A percentile compares a stretch with the other conserved stretches of the same genome.
Evolutionary conservation across 2,113 vertebrate species (phyloP).

Genomic region (Camelus dromedarius): DNA sequence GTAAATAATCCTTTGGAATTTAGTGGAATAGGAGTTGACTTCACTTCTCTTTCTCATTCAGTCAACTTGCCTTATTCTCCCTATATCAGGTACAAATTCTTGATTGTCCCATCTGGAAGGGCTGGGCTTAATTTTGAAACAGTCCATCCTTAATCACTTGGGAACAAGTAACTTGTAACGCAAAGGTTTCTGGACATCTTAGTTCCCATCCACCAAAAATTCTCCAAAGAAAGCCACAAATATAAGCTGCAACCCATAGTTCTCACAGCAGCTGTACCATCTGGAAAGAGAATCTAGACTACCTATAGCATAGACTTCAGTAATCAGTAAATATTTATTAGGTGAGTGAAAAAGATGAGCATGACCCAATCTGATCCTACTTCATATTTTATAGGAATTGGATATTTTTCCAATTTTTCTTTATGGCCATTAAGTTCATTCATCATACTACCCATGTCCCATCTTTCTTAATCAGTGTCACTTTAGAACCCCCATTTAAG

Average conservation of each 20-base stretch:
- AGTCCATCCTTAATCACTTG: neutral
- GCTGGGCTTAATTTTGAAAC: neutral
- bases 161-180: neutral
- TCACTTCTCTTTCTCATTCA: neutral
- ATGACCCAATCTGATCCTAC: neutral
- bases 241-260: neutral
- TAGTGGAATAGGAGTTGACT: neutral
- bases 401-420: neutral
- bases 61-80: neutral
- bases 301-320: neutral
- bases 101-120: neutral
- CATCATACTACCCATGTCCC: neutral
- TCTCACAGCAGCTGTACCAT: neutral
- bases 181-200: neutral
- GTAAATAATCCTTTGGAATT: neutral
- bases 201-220: neutral
- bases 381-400: neutral
- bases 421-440: conserved; percentile 4
- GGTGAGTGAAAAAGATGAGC: neutral
- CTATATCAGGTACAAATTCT: neutral
- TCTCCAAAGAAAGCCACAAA: neutral
- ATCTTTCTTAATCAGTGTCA: conserved; percentile 24
- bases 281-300: neutral
- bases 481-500: conserved; percentile 42
- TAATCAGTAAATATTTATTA: conserved; percentile 35